Percentiles rank a stretch among this genome's conserved stretches.
Conservation (phyloP, 2,113 vertebrate species). For the Dolichotis patagonum region DNA sequence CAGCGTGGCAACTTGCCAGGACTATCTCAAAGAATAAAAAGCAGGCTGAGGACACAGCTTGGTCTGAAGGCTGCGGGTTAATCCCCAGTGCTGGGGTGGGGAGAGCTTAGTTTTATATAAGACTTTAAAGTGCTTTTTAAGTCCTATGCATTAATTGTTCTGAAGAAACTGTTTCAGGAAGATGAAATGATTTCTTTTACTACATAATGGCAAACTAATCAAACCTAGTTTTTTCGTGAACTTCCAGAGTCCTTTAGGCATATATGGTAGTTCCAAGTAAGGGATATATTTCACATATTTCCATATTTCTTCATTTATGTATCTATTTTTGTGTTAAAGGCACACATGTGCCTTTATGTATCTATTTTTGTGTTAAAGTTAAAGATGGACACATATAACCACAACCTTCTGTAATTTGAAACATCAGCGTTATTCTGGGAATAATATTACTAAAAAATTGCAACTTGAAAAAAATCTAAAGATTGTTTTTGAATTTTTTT, state of each 20-base stretch:
- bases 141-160: neutral
- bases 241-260: neutral
- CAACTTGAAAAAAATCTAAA: neutral
- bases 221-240: neutral
- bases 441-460: neutral
- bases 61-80: neutral
- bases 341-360: neutral
- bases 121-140: constrained; percentile 38
- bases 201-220: neutral
- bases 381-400: neutral
- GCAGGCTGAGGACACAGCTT: neutral
- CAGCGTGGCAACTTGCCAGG: neutral
- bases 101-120: neutral
- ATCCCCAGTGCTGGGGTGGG: neutral
- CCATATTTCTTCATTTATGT: neutral
- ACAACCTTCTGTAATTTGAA: neutral
- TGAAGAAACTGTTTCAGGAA: neutral
- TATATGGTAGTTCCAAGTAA: neutral
- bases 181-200: neutral
- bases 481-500: constrained; percentile 38
- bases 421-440: neutral
- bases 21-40: neutral
- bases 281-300: neutral
- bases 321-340: neutral
- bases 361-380: neutral